phyloP scores from a whole-genome alignment of 2,888 invertebrate genomes.

The Drosophila atripex region DNA sequence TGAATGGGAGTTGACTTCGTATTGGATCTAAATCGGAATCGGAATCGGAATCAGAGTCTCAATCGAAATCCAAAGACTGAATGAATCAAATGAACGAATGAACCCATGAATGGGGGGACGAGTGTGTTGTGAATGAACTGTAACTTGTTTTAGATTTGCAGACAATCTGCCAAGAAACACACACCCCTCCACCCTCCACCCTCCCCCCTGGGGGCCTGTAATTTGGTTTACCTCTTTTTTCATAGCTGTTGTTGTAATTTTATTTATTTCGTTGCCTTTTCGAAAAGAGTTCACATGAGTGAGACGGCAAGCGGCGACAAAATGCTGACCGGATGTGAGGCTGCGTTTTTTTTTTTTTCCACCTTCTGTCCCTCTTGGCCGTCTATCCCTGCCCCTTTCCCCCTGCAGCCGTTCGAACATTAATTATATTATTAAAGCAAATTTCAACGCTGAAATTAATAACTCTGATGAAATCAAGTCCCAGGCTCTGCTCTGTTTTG shows the following conservation, averaged over 20 bases:
- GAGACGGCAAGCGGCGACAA: conserved; percentile 76
- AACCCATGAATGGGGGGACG: conserved; percentile 15
- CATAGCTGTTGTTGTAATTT: conserved; percentile 22
- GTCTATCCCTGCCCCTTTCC: conserved; percentile 10
- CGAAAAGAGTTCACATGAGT: conserved; percentile 75
- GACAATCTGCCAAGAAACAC: conserved; percentile 66
- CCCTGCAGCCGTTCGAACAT: conserved; percentile 36
- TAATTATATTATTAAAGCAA: conserved; percentile 79
- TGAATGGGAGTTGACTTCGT: too few relatives aligned
- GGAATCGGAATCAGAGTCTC: background rate
- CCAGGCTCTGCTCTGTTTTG: conserved; percentile 14
- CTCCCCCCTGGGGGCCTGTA: conserved; percentile 52
- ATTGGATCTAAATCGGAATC: conserved; percentile 3
- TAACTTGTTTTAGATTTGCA: conserved; percentile 78
- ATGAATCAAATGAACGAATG: conserved; percentile 52
- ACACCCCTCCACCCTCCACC: conserved; percentile 9
- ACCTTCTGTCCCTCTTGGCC: conserved; percentile 31
- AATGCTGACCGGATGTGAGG: conserved; percentile 81
- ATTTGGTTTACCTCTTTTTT: conserved; percentile 72
- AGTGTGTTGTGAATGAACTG: conserved; percentile 70
- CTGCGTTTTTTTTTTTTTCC: conserved; percentile 73
- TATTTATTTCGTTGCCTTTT: conserved; percentile 50
- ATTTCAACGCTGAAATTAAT: conserved; percentile 67
- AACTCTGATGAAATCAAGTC: conserved; percentile 49
- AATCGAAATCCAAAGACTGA: conserved; percentile 24